These are phyloP conservation scores for Drosophila littoralis DNA, from an alignment of 1,140 invertebrate genomes.

Conservation along the genomic window DNA sequence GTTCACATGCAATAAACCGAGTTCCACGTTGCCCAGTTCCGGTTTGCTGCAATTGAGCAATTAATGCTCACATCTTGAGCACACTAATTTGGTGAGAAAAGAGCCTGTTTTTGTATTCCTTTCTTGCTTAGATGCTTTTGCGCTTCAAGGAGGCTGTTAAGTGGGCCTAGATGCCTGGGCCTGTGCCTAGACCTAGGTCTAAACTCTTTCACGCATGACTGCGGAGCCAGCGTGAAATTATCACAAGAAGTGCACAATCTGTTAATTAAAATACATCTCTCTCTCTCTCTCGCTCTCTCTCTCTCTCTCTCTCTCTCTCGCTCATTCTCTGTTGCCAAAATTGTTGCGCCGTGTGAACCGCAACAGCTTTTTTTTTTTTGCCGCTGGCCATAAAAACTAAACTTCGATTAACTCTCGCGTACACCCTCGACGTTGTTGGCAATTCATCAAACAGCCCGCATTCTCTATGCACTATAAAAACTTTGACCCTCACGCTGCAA, in stretches of 20 bases:
- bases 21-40: conserved; percentile 54
- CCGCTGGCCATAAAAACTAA: conserved; percentile 54
- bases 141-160: neutral
- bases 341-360: conserved; percentile 61
- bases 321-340: conserved; percentile 47
- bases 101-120: conserved; percentile 24
- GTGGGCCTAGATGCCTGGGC: neutral
- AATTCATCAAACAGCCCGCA: conserved; percentile 79
- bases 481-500: conserved; percentile 63
- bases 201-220: conserved; percentile 46
- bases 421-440: conserved; percentile 29
- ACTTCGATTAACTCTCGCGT: conserved; percentile 71
- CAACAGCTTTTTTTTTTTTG: conserved; percentile 55
- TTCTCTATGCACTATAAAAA: conserved; percentile 81
- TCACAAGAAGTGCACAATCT: conserved; percentile 23
- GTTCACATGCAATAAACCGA: conserved; percentile 31
- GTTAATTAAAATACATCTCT: conserved; percentile 29
- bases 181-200: neutral
- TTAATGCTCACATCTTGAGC: conserved; percentile 57
- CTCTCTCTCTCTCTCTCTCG: conserved; percentile 3
- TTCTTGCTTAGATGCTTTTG: conserved; percentile 9
- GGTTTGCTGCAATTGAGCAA: conserved; percentile 75
- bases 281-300: neutral
- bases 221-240: conserved; percentile 41
- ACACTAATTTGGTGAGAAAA: conserved; percentile 72